Base-by-base conservation (phyloP, 2,113 vertebrate species). In the Scomber colias region DNA sequence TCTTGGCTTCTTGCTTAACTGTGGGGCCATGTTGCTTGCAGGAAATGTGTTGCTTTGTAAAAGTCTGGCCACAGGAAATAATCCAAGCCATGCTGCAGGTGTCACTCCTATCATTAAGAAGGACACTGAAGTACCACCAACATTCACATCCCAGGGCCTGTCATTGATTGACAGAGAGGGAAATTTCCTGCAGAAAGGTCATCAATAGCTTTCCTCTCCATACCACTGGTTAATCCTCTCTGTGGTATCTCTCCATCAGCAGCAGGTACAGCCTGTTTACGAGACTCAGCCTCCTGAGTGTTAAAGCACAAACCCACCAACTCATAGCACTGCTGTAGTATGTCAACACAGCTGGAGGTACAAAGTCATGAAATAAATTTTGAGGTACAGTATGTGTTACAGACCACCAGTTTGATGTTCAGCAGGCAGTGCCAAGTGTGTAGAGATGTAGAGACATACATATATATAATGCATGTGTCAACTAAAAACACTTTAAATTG, bases 151-250 rank as follows among this genome's bases (percentile, higher is more conserved):
- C 60, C 74, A 77, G 65, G 63, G 35, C 19, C 65, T 62, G 54
- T 70, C 63, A 87, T 66, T 83, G 82, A 83, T 79, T 89, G 81
- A 82, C 70, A 75, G 71, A 77, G 63, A 60, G 59, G 59, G 62
- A 75, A 63, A 54, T 57, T 77, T 79, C 71, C 82, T 83, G 81
- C 48, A 40, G 69, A 87, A 86, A 90, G 79, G 78, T 80, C 80
- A 88, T 72, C 56, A 49, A 48, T 56, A 31, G 51, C 62, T 79
- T 72, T 81, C 55, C 76, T 75, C 69, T 78, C 59, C 66, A 69
- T 72, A 80, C 59, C 31, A 75, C 64, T 48, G 45, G 51, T 61
- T 86, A 81, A 81, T 71, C 78, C 66, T 74, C 71, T 46, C 50
- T 54, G 65, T 72, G 54, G 9, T 80, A 50, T 59, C 56, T 44